Base-by-base conservation (phyloP, 2,797 vertebrate species). In the Anguilla marmorata region DNA sequence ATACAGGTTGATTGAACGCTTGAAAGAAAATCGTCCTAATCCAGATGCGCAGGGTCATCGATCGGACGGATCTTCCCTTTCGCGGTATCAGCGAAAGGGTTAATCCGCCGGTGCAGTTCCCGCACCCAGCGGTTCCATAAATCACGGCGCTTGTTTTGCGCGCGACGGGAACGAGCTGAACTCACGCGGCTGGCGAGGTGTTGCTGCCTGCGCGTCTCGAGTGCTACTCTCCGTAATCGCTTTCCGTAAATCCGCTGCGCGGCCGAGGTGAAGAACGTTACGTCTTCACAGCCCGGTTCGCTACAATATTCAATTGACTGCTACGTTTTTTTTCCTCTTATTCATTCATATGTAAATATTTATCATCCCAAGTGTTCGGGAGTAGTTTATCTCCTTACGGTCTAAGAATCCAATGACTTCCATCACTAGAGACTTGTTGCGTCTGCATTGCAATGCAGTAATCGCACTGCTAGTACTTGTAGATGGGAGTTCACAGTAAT, bases 301-400 rank as follows among this genome's bases (percentile, higher is more conserved):
- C 88, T 89, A 92, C 93, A 92, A 93, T 92, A 82, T 89, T 91
- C 85, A 9, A 87, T 52, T 90, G 91, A 90, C 90, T 4, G 88
- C 30, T 90, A 50, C 27, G 63, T 86, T 84, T 87, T 27, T 86
- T 90, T 33, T 41, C 0, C 37, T 41, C 37, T 41, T 69, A 85
- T 87, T 88, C 92, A 88, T 89, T 86, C 0, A 30, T 92, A 93
- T 91, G 93, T 93, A 94, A 95, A 95, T 96, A 94, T 96, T 95
- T 95, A 93, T 93, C 88, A 90, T 93, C 92, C 92, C 89, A 91
- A 86, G 84, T 24, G 9, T 88, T 91, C 90, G 92, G 92, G 90
- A 94, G 92, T 88, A 82, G 92, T 93, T 93, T 90, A 87, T 91
- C 91, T 91, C 90, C 92, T 52, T 90, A 90, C 92, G 91, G 92